Conservation (phyloP, 2,888 invertebrate species). For the Rotaria magnacalcarata region DNA sequence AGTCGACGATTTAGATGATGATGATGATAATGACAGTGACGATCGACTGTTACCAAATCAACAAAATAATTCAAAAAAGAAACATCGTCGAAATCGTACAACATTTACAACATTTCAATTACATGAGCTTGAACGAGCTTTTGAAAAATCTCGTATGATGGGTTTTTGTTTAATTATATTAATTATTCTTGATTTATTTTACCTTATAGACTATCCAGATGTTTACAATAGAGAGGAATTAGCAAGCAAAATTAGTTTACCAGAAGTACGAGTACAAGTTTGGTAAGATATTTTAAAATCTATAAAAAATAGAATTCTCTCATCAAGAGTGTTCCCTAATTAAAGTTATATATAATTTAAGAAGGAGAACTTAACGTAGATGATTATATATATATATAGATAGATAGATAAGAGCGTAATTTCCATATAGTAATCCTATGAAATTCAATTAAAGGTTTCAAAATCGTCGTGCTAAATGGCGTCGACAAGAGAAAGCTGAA, state of each 20-base stretch:
- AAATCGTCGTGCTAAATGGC: slow-evolving; percentile 46
- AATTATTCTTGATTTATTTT: not conserved
- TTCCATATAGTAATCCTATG: slow-evolving; percentile 25
- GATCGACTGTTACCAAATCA: not conserved
- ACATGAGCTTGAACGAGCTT: slow-evolving; percentile 45
- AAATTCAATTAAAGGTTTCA: slow-evolving; percentile 43
- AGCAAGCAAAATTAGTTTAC: slow-evolving; percentile 45
- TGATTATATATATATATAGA: no score
- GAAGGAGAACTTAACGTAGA: no score
- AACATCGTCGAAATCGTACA: slow-evolving; percentile 46
- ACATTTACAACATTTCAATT: slow-evolving; percentile 47
- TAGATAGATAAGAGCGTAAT: no score
- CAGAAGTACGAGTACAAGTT: slow-evolving; percentile 46
- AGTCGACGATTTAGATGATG: slow-evolving; percentile 38
- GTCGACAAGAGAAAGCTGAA: slow-evolving; percentile 46
- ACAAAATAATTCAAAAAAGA: slow-evolving; percentile 33
- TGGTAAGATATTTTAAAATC: not conserved
- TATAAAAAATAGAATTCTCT: no score
- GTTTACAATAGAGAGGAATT: slow-evolving; percentile 46
- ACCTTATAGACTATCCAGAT: slow-evolving; percentile 41
- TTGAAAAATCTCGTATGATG: slow-evolving; percentile 44
- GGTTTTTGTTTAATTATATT: not conserved
- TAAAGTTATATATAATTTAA: no score
- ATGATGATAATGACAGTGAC: slow-evolving; percentile 39
- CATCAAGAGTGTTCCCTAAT: no score